Percentiles rank a stretch among this genome's conserved stretches.
Evolutionary conservation across 1,140 invertebrate genomes (phyloP).

Genomic region (Eurosta solidaginis): DNA sequence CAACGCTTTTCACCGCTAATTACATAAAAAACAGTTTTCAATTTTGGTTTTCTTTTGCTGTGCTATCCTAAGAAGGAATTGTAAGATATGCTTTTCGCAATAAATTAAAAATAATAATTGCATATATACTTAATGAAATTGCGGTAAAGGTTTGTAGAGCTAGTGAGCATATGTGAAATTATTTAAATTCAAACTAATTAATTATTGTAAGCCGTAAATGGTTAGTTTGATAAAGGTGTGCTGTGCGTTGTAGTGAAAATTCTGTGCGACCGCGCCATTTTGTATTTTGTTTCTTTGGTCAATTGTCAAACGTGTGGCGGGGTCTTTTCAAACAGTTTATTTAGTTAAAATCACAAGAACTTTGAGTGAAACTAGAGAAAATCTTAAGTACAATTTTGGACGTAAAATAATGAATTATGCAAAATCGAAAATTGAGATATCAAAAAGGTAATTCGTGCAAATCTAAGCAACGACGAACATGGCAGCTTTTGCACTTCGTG

Average conservation of each 20-base stretch:
- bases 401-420: neutral
- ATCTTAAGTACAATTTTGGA: neutral
- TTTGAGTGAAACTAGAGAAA: too few species aligned
- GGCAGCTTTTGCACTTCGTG: conserved; percentile 9
- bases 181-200: neutral
- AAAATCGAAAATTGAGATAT: neutral
- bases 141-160: too few species aligned
- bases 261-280: conserved; percentile 26
- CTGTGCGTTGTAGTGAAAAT: conserved; percentile 7
- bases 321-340: neutral
- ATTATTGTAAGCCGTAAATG: neutral
- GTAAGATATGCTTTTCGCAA: neutral
- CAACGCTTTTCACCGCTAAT: neutral
- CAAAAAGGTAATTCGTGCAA: conserved; percentile 3
- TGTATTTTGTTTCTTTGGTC: conserved; percentile 14
- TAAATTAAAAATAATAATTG: neutral
- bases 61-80: conserved; percentile 15
- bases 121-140: neutral
- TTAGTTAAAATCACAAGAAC: too few species aligned
- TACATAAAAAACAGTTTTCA: conserved; percentile 25
- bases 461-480: neutral
- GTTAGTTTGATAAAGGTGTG: neutral
- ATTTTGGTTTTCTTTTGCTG: neutral
- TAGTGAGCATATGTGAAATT: too few species aligned
- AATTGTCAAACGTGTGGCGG: neutral